These are phyloP conservation scores for Murina feae DNA, from an alignment of 2,113 vertebrate species.

Conservation along the genomic window DNA sequence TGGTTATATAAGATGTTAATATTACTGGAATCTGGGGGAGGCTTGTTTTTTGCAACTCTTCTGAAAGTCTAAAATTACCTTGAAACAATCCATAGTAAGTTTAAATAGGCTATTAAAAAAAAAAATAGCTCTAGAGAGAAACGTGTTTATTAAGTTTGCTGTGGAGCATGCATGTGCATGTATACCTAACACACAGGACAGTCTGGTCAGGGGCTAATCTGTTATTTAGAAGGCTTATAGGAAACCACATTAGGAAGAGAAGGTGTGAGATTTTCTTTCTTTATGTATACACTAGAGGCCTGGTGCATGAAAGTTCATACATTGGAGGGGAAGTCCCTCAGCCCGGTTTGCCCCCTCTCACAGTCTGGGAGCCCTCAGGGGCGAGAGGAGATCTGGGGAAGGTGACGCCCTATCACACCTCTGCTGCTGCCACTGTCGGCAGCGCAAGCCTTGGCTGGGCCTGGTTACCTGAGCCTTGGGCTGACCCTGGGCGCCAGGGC, in stretches of 20 bases:
- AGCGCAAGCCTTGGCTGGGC: too few species aligned
- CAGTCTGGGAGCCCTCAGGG: too few species aligned
- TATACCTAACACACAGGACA: neutral
- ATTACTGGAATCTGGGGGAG: neutral
- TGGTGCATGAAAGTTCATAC: too few species aligned
- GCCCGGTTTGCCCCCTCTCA: too few species aligned
- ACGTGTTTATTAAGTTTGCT: neutral
- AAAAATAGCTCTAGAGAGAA: neutral
- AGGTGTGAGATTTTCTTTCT: neutral
- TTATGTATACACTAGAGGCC: neutral
- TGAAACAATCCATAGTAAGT: neutral
- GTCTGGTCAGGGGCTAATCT: neutral
- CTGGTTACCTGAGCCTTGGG: too few species aligned
- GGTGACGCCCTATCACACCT: too few species aligned
- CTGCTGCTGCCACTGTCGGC: too few species aligned
- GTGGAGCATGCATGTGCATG: neutral
- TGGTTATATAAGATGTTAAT: neutral
- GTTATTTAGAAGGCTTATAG: neutral
- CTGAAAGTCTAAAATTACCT: neutral
- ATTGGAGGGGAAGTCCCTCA: too few species aligned
- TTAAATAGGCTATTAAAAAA: neutral
- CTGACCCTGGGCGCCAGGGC: too few species aligned
- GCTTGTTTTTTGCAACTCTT: neutral
- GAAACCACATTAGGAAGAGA: neutral
- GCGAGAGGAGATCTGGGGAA: too few species aligned